Evolutionary conservation across 2,797 vertebrate species (phyloP), one percentile per base, ranked within the genome.

Genomic region (Astyanax mexicanus): DNA sequence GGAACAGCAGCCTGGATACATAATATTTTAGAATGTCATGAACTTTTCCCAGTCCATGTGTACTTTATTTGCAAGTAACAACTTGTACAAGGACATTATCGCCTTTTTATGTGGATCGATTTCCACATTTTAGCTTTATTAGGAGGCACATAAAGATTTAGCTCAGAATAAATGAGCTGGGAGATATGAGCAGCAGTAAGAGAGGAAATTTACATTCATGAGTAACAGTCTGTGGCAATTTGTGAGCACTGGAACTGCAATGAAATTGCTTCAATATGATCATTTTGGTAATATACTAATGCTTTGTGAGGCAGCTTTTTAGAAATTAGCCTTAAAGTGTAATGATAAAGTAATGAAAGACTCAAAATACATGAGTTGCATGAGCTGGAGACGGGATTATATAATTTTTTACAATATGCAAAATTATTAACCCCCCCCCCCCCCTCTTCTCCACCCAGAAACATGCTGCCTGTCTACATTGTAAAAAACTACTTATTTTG

Each of bases 371-470:
- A 42, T 11, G 9, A 45, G 44, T 4, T n/a, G n/a, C n/a, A n/a
- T n/a, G n/a, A n/a, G n/a, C n/a, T 44, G 11, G 27, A 45, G 29
- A 58, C 29, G 65, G 62, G 2, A 77, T 42, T 47, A 38, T 29
- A 64, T 70, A 29, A 57, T 27, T 21, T 2, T 17, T 29, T n/a
- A 45, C 37, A 37, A 17, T 17, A 58, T 10, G n/a, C 17, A 47
- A 38, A 52, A 61, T 32, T 4, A 29, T 47, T 37, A 37, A 3
- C 12, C 4, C 45, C 12, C 4, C 9, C 90, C n/a, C n/a, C n/a
- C n/a, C n/a, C n/a, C n/a, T n/a, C n/a, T n/a, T n/a, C n/a, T n/a
- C 42, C 42, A 84, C 89, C 57, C 89, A 87, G 54, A 68, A 72
- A 57, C 47, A 42, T 32, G 32, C 52, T 57, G 55, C 17, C 17